Conservation (phyloP, 1,140 invertebrate species). For the Oscheius sp. region DNA sequence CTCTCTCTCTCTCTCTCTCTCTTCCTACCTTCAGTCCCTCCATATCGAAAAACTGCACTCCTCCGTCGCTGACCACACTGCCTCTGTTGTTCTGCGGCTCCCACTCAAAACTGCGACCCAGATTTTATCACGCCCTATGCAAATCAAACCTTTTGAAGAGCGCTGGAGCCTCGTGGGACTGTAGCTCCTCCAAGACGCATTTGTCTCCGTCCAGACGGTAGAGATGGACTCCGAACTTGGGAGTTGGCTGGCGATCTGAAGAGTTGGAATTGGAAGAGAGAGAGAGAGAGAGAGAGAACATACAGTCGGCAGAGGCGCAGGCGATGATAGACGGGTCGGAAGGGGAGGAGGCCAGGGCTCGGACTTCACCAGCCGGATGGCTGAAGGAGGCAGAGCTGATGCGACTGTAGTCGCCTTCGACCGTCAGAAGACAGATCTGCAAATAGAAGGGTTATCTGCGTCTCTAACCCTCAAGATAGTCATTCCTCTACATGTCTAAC, state of each 20-base stretch:
- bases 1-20: background rate
- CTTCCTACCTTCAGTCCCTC: background rate
- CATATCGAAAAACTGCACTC: constrained; percentile 6
- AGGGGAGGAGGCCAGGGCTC: constrained; percentile 21
- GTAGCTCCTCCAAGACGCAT: background rate
- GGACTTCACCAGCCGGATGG: constrained; percentile 27
- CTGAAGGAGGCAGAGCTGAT: constrained; percentile 5
- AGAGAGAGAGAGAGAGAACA: too few species aligned
- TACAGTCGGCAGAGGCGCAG: constrained; percentile 25
- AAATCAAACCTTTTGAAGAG: background rate
- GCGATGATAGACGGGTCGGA: constrained; percentile 10
- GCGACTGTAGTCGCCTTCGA: constrained; percentile 14
- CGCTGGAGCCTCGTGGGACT: background rate
- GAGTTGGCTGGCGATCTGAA: background rate
- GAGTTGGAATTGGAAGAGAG: too few species aligned
- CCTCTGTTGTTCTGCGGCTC: background rate
- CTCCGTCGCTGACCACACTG: background rate
- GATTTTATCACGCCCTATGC: background rate
- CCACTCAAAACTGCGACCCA: constrained; percentile 7
- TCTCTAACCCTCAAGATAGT: too few species aligned
- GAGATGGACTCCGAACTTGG: constrained; percentile 1
- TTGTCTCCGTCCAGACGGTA: background rate
- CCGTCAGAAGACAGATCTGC: constrained; percentile 6
- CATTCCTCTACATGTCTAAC: too few species aligned
- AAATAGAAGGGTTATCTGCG: too few species aligned